A percentile compares a stretch with the other conserved stretches of the same genome.
Conservation (phyloP, 2,888 invertebrate species). For the Cactoblastis cactorum region DNA sequence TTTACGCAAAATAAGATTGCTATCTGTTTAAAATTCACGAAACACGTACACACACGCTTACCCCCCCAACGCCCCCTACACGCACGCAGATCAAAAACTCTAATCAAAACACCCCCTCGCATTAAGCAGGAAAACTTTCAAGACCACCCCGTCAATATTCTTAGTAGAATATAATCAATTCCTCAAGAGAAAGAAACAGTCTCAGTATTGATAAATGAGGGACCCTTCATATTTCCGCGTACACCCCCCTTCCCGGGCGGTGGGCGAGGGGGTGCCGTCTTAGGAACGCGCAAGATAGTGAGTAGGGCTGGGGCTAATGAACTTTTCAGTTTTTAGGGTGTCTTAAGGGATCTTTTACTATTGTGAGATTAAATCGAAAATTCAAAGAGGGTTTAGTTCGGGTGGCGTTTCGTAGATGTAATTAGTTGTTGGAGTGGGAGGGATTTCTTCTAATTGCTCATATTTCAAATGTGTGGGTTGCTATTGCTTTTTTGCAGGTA, state of each 20-base stretch:
- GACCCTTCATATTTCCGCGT: constrained; percentile 78
- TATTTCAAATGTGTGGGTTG: no score
- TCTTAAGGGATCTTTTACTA: constrained; percentile 28
- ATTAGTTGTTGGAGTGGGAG: background rate
- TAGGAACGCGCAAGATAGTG: constrained; percentile 78
- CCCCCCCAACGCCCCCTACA: constrained; percentile 26
- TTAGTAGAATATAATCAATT: constrained; percentile 78
- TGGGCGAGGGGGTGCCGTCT: constrained; percentile 58
- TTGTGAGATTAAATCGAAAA: constrained; percentile 6
- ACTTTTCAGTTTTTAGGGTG: constrained; percentile 65
- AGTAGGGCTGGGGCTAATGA: constrained; percentile 74
- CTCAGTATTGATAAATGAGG: constrained; percentile 78
- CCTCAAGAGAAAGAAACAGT: constrained; percentile 77
- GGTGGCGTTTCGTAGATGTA: background rate
- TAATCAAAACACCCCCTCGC: constrained; percentile 55
- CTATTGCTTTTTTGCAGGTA: no score
- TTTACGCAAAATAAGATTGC: background rate
- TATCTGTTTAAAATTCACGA: background rate
- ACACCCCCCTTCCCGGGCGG: constrained; percentile 34
- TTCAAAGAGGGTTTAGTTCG: background rate
- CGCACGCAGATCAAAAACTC: constrained; percentile 67
- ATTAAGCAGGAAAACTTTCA: constrained; percentile 54
- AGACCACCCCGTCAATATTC: constrained; percentile 69
- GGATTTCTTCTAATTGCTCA: background rate
- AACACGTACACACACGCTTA: constrained; percentile 26